Evolutionary conservation across 2,888 invertebrate species (phyloP), one percentile per base, ranked within the genome.

Genomic region (Pachliopta kotzebuea): DNA sequence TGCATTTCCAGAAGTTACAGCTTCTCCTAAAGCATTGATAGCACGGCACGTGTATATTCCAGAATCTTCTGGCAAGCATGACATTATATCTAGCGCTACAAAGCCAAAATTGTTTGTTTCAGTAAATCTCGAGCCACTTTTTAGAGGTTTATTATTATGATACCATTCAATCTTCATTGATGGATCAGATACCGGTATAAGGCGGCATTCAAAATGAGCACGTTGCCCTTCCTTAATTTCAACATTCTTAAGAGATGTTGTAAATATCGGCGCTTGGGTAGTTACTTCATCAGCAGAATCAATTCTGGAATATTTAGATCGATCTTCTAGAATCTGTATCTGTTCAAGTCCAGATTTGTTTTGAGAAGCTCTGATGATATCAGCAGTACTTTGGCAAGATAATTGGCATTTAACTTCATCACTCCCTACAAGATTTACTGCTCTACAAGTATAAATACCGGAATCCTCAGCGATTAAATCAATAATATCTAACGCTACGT

Each of bases 51-150:
- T 98, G 82, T 99, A 99, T 0, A 96, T 96, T 56, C 99, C 99
- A 20, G 97, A 96, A 91, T 99, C 99, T 83, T 99, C 99, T 11
- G 98, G 97, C 77, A 98, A 95, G 66, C 98, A 96, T 73, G 98
- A 96, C 93, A 98, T 94, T 73, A 99, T 98, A 80, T 99, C 99
- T 65, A 99, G 92, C 26, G 98, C 98, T 18, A 99, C 98, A 82
- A 98, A 99, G 54, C 99, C 99, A 83, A 99, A 99, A 87, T 98
- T 99, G 79, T 98, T 97, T 11, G 98, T 97, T 87, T 98, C 98
- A 17, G 97, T 96, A 84, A 99, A 99, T 74, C 99, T 94, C 9
- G 98, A 98, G 53, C 98, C 98, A 69, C 97, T 97, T 85, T 98
- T 97, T 0, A 98, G 93, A 0, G 98, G 96, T 71, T 94, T 93